Evolutionary conservation across 2,797 vertebrate genomes (phyloP).

Genomic region (Falco peregrinus): DNA sequence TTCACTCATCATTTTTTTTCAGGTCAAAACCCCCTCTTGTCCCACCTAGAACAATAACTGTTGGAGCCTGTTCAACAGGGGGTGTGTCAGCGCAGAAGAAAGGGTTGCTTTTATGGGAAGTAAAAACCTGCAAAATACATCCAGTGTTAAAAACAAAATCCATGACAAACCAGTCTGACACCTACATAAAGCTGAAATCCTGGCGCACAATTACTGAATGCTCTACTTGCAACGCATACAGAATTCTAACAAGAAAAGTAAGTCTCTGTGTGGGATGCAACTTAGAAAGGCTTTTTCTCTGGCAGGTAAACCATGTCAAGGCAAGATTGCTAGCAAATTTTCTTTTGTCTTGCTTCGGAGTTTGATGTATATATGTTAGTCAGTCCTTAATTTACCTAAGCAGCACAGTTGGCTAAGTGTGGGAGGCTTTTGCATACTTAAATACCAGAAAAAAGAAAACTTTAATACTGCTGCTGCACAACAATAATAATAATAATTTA

Average conservation of each 20-base stretch:
- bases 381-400: constrained; percentile 49
- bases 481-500: constrained; percentile 40
- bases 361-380: constrained; percentile 35
- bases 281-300: constrained; percentile 11
- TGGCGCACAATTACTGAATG: background rate
- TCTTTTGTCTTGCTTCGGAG: constrained; percentile 31
- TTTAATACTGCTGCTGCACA: constrained; percentile 1
- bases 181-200: constrained; percentile 29
- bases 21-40: background rate
- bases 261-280: constrained; percentile 34
- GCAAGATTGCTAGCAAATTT: constrained; percentile 14
- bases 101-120: background rate
- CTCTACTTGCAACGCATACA: background rate
- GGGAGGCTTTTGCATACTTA: constrained; percentile 36
- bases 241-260: constrained; percentile 26
- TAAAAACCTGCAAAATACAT: background rate
- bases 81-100: background rate
- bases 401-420: background rate
- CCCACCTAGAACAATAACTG: background rate
- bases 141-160: background rate
- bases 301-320: constrained; percentile 36
- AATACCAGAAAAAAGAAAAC: background rate
- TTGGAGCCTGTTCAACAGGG: background rate
- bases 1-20: background rate
- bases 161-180: constrained; percentile 36